Percentiles rank a stretch among this genome's conserved stretches.
Conservation (phyloP, 2,888 invertebrate genomes). For the Monochamus alternatus region DNA sequence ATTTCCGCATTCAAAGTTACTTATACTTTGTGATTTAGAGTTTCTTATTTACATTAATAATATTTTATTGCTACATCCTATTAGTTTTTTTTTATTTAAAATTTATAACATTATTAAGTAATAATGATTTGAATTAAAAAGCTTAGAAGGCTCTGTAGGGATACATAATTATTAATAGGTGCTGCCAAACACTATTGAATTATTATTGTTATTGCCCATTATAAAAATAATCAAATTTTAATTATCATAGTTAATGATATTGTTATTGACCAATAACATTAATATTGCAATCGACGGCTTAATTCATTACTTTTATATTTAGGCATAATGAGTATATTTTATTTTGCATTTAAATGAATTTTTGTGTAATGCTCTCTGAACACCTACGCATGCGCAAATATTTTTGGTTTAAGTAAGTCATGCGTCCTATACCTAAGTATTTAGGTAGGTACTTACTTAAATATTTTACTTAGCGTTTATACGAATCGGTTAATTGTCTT, state of each 20-base stretch:
- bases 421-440: not conserved
- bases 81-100: conserved; percentile 1
- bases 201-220: conserved; percentile 34
- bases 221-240: conserved; percentile 26
- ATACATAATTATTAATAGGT: conserved; percentile 9
- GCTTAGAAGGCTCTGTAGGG: not conserved
- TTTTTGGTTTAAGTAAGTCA: conserved; percentile 31
- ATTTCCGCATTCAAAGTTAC: not conserved
- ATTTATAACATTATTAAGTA: not conserved
- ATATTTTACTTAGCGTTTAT: not conserved
- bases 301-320: conserved; percentile 25
- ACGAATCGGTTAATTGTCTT: too few species aligned
- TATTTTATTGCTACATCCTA: conserved; percentile 9
- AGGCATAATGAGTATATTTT: not conserved
- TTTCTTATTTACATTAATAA: too few species aligned
- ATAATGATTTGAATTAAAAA: conserved; percentile 3
- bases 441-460: not conserved
- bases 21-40: too few species aligned
- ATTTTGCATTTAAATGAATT: not conserved
- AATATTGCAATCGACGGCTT: conserved; percentile 20
- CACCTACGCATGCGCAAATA: conserved; percentile 33
- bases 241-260: conserved; percentile 33
- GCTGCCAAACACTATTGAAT: conserved; percentile 21
- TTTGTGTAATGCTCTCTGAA: not conserved
- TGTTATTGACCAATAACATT: conserved; percentile 31